Conservation (phyloP, 2,888 invertebrate genomes). For the Heteromyza rotundicornis region DNA sequence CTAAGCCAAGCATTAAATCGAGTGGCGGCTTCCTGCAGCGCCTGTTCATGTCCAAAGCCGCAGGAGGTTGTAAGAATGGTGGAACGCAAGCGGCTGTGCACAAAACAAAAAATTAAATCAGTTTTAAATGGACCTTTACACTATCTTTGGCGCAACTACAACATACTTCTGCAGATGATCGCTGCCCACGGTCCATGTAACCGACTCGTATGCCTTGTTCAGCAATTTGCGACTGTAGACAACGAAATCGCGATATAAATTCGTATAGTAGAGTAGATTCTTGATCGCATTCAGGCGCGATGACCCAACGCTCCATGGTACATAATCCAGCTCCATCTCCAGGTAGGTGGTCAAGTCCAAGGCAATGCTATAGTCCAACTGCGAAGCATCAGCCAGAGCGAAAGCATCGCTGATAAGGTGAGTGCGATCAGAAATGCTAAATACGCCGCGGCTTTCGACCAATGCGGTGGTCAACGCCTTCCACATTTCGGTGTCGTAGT, state of each 20-base stretch:
- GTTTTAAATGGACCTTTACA: constrained; percentile 18
- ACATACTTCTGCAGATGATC: constrained; percentile 62
- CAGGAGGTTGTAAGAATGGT: constrained; percentile 72
- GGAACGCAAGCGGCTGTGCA: constrained; percentile 71
- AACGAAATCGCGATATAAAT: constrained; percentile 66
- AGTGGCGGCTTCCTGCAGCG: constrained; percentile 67
- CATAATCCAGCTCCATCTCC: constrained; percentile 69
- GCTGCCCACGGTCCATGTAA: constrained; percentile 68
- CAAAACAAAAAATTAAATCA: no score
- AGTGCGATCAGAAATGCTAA: constrained; percentile 75
- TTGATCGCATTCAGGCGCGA: constrained; percentile 65
- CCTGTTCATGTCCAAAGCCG: constrained; percentile 67
- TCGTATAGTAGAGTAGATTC: constrained; percentile 66
- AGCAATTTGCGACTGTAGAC: constrained; percentile 69
- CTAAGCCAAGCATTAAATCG: constrained; percentile 71
- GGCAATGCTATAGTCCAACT: constrained; percentile 71
- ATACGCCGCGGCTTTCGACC: constrained; percentile 40
- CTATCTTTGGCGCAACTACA: background rate
- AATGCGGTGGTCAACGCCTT: constrained; percentile 57
- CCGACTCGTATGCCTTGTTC: constrained; percentile 66
- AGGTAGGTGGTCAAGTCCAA: constrained; percentile 76
- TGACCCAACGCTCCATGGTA: constrained; percentile 79
- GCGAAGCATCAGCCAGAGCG: constrained; percentile 75
- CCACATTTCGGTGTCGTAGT: constrained; percentile 79
- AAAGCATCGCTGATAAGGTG: constrained; percentile 84